These are phyloP conservation scores for Distichodus sexfasciatus DNA, from an alignment of 2,797 vertebrate genomes.

Conservation along the genomic window DNA sequence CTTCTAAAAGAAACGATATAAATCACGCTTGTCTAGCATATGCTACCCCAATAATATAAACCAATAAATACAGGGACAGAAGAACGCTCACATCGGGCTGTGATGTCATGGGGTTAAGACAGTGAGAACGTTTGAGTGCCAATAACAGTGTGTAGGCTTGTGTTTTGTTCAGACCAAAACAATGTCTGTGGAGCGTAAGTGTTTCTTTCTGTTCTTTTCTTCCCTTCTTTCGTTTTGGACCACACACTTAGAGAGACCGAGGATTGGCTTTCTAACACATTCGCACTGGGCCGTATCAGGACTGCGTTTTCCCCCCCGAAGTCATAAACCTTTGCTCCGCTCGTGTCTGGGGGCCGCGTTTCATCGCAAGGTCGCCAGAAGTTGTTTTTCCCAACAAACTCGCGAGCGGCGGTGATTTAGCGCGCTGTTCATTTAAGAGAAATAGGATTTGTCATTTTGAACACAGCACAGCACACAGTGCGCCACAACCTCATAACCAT, in stretches of 20 bases:
- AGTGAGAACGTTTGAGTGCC: too few species aligned
- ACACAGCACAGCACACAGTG: too few species aligned
- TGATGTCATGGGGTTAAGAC: too few species aligned
- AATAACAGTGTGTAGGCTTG: conserved; percentile 27
- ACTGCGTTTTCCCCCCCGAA: conserved; percentile 31
- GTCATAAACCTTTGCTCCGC: conserved; percentile 31
- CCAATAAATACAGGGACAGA: too few species aligned
- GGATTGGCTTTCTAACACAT: conserved; percentile 23
- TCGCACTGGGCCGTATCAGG: conserved; percentile 33
- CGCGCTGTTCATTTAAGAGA: conserved; percentile 20
- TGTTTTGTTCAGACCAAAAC: conserved; percentile 28
- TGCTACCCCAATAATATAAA: too few species aligned
- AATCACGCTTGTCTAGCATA: too few species aligned
- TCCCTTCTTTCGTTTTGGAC: conserved; percentile 35
- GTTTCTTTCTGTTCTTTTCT: conserved; percentile 13
- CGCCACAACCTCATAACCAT: too few species aligned
- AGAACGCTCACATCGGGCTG: too few species aligned
- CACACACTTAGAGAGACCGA: conserved; percentile 38
- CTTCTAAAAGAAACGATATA: too few species aligned
- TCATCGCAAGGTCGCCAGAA: conserved; percentile 23
- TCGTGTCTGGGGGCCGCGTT: conserved; percentile 36
- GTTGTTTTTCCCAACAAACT: conserved; percentile 27
- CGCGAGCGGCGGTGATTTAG: conserved; percentile 7
- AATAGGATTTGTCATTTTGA: too few species aligned
- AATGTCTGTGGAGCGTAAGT: conserved; percentile 35